These are phyloP conservation scores for Syrista parreyssii DNA, from an alignment of 2,888 invertebrate species.

Conservation along the genomic window DNA sequence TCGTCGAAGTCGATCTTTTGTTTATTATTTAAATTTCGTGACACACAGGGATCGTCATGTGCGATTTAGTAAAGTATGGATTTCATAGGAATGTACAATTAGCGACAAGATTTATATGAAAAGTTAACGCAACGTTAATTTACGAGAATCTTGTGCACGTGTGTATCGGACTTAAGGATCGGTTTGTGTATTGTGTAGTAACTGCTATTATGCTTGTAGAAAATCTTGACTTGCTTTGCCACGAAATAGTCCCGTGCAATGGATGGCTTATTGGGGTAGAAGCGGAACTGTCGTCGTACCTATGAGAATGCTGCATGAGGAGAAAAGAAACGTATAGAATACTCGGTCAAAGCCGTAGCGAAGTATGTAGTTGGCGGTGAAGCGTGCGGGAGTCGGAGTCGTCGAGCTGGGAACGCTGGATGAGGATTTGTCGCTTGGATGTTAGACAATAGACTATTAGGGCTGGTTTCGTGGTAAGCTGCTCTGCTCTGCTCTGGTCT, in stretches of 20 bases:
- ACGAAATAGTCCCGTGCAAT: background rate
- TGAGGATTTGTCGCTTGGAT: conserved; percentile 49
- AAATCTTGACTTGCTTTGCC: background rate
- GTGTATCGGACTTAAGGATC: no score
- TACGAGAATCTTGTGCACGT: no score
- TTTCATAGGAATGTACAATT: no score
- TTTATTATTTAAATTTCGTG: no score
- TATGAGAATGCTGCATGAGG: background rate
- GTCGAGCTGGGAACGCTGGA: conserved; percentile 22
- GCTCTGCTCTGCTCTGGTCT: conserved; percentile 40
- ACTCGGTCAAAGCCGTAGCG: conserved; percentile 19
- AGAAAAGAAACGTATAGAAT: conserved; percentile 10
- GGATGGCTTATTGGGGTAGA: background rate
- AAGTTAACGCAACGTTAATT: no score
- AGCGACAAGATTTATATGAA: no score
- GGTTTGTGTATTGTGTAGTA: background rate
- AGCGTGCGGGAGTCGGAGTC: conserved; percentile 14
- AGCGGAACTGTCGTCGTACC: background rate
- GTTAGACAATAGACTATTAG: conserved; percentile 64
- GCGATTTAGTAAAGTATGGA: no score
- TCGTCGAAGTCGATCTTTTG: background rate
- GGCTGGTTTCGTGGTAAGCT: conserved; percentile 57
- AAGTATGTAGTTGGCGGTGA: conserved; percentile 12
- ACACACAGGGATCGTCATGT: no score
- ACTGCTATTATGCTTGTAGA: background rate